Conservation (phyloP, 2,888 invertebrate genomes). For the Mythimna vitellina region DNA sequence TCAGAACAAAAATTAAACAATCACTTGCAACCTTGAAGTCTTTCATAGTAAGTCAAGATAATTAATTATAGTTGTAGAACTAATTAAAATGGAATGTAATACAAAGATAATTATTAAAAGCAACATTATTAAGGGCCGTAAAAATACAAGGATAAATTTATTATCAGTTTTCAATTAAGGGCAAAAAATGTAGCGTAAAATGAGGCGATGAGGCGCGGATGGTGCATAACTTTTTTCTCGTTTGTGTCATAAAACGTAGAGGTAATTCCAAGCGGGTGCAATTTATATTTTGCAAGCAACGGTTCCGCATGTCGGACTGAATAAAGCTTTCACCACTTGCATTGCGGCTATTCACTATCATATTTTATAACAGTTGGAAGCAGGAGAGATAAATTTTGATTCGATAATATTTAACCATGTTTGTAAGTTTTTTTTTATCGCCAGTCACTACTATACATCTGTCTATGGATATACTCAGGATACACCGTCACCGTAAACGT, state of each 20-base stretch:
- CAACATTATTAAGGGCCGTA: slow-evolving; percentile 21
- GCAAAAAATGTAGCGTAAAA: slow-evolving; percentile 68
- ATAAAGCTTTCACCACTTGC: slow-evolving; percentile 79
- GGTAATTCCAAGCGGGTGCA: slow-evolving; percentile 82
- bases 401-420: background rate
- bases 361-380: slow-evolving; percentile 62
- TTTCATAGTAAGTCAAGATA: slow-evolving; percentile 29
- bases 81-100: slow-evolving; percentile 56
- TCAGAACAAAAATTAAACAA: slow-evolving; percentile 19
- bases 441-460: background rate
- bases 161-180: slow-evolving; percentile 54
- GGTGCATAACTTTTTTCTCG: slow-evolving; percentile 77
- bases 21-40: slow-evolving; percentile 22
- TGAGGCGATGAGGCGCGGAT: slow-evolving; percentile 72
- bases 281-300: slow-evolving; percentile 83
- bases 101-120: slow-evolving; percentile 36
- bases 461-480: background rate
- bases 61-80: slow-evolving; percentile 43
- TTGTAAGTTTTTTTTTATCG: background rate
- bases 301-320: slow-evolving; percentile 75
- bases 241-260: slow-evolving; percentile 82
- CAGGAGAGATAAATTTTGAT: slow-evolving; percentile 7
- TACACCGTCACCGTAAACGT: background rate
- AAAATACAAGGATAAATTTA: slow-evolving; percentile 44
- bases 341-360: slow-evolving; percentile 60